Evolutionary conservation across 2,113 vertebrate genomes (phyloP).

Genomic region (Paracanthobrama guichenoti): DNA sequence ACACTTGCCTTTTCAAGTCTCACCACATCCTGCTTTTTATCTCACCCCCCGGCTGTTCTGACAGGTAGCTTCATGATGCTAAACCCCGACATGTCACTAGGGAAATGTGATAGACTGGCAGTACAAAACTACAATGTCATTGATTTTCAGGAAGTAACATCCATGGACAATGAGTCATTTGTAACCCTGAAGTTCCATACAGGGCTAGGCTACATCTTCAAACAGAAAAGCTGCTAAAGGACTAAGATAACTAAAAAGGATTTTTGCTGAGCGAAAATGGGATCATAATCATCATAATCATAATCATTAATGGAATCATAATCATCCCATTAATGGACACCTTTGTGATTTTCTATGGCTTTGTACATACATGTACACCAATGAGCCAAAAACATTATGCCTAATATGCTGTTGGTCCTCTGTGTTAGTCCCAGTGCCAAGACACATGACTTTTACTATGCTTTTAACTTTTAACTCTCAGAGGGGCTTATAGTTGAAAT

Average conservation of each 20-base stretch:
- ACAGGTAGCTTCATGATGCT: constrained; percentile 7
- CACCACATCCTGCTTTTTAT: background rate
- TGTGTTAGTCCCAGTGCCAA: too few relatives aligned
- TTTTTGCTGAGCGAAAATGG: too few relatives aligned
- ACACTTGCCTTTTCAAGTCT: constrained; percentile 30
- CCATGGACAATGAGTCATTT: background rate
- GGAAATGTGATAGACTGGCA: background rate
- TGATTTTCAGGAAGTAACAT: background rate
- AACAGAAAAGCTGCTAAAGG: too few relatives aligned
- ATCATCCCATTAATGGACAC: background rate
- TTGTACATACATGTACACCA: too few relatives aligned
- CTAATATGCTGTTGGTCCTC: too few relatives aligned
- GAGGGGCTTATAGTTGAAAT: too few relatives aligned
- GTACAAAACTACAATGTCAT: background rate
- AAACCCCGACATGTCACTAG: background rate
- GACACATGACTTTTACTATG: too few relatives aligned
- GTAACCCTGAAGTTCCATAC: background rate
- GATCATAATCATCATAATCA: too few relatives aligned
- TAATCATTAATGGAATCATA: too few relatives aligned
- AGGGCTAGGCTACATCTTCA: background rate
- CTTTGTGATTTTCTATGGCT: background rate
- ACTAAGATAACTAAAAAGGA: background rate
- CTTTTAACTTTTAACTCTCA: too few relatives aligned
- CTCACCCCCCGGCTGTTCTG: background rate
- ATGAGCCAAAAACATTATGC: too few relatives aligned